Percentiles rank a stretch among this genome's conserved stretches.
These are phyloP conservation scores for Cinara cedri DNA, from an alignment of 2,888 invertebrate genomes.

Conservation along the genomic window DNA sequence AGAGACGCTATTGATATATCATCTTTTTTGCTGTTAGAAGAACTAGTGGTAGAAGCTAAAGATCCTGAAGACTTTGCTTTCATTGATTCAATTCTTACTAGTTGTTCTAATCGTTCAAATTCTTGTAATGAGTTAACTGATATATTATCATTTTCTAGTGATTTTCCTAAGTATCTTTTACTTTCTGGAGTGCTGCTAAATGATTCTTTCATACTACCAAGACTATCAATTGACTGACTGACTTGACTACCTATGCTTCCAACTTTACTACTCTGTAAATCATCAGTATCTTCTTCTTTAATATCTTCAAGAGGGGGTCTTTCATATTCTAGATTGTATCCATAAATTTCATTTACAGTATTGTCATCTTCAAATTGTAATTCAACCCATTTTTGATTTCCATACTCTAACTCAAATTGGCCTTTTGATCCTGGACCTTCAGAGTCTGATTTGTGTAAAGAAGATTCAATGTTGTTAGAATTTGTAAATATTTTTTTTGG, in stretches of 20 bases:
- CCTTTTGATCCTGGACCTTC: conserved; percentile 60
- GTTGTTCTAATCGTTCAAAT: conserved; percentile 88
- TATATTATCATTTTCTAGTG: conserved; percentile 88
- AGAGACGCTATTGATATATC: conserved; percentile 85
- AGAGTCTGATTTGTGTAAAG: conserved; percentile 62
- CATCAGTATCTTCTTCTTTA: conserved; percentile 90
- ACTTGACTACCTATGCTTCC: conserved; percentile 81
- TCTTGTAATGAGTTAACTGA: conserved; percentile 93
- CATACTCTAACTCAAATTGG: conserved; percentile 65
- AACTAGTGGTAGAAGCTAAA: conserved; percentile 86
- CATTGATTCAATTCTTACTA: conserved; percentile 78
- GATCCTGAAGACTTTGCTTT: conserved; percentile 74
- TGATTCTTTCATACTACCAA: conserved; percentile 81
- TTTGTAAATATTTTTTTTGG: conserved; percentile 74
- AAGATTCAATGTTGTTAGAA: conserved; percentile 62
- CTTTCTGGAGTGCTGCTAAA: conserved; percentile 91
- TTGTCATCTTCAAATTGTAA: conserved; percentile 83
- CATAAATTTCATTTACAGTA: conserved; percentile 68
- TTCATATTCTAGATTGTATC: conserved; percentile 80
- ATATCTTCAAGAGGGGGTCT: conserved; percentile 87
- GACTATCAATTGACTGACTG: conserved; percentile 75
- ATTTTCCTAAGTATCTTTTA: conserved; percentile 80
- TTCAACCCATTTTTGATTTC: conserved; percentile 86
- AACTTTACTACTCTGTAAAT: conserved; percentile 75
- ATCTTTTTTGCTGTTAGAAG: conserved; percentile 68